Base-by-base conservation (phyloP, 2,888 invertebrate species). In the Hypsopygia costalis region DNA sequence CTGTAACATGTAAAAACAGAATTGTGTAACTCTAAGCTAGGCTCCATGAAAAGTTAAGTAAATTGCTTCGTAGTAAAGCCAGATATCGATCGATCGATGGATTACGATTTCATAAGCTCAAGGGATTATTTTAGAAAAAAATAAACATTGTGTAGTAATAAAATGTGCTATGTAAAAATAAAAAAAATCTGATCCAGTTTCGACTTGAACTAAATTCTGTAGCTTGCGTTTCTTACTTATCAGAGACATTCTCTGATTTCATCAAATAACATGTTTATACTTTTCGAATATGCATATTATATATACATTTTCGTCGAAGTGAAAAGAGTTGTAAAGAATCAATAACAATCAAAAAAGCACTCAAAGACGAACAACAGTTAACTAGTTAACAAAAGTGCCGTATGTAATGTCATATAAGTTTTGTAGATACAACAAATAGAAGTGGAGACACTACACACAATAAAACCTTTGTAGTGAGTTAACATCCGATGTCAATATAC, bases 401-500 rank as follows among this genome's bases (percentile, higher is more conserved):
- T 27, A 36, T 12, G 30, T 30, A 39, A 39, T 33, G 10, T 7
- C 25, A 39, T 20, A 27, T 32, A 4, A 3, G 33, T 39, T 38
- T 39, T 39, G 16, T 33, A 5, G 46, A 40, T 47, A 47, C 51
- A 49, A 60, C 64, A 52, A 58, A 51, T 58, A 56, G 55, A 54
- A 49, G 51, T 51, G 48, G 47, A 50, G 49, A 11, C 28, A 20
- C 28, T 27, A 44, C 43, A 52, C 51, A 73, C 65, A 75, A 77
- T 69, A 70, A 68, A 56, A 49, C 57, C 63, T 64, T 74, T 77
- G 71, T 77, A 66, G 62, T 61, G 55, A 59, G 58, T 57, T 58
- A 58, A 52, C 54, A 65, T 66, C 62, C 49, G 62, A 65, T 66
- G 68, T 67, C 66, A 72, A 66, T 75, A 73, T 70, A 70, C 66